A percentile compares a stretch with the other conserved stretches of the same genome.
Evolutionary conservation across 2,113 vertebrate species (phyloP).

Genomic region (zebrafish (Danio rerio)): DNA sequence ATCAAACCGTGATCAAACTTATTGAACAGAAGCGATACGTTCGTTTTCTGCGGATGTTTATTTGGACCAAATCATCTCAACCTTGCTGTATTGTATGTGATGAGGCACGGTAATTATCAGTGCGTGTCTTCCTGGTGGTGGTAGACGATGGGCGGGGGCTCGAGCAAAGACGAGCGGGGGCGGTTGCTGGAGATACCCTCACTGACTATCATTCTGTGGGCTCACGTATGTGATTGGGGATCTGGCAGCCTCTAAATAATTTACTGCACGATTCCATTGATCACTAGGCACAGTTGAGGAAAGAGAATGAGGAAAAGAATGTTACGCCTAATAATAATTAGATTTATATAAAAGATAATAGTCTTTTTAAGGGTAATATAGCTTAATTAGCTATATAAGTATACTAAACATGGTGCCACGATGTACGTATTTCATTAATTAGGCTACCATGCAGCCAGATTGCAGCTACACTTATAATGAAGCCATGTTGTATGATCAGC

Average conservation of each 20-base stretch:
- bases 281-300: no score
- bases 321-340: no score
- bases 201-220: slow-evolving; percentile 66
- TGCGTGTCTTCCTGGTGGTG: slow-evolving; percentile 64
- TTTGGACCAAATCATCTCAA: slow-evolving; percentile 70
- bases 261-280: background rate
- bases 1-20: slow-evolving; percentile 49
- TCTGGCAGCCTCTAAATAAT: background rate
- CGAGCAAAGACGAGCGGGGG: slow-evolving; percentile 55
- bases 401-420: no score
- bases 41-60: slow-evolving; percentile 65
- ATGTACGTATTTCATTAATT: no score
- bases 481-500: no score
- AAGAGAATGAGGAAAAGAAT: no score
- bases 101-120: slow-evolving; percentile 74
- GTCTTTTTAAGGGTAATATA: no score
- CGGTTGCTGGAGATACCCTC: slow-evolving; percentile 74
- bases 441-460: no score
- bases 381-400: no score
- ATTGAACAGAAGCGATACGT: slow-evolving; percentile 55
- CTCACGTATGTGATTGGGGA: slow-evolving; percentile 12
- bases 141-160: slow-evolving; percentile 42
- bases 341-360: no score
- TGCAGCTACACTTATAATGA: no score
- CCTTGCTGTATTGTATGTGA: slow-evolving; percentile 71